These are phyloP conservation scores for Anguilla megastoma DNA, from an alignment of 2,797 vertebrate species.

Conservation along the genomic window DNA sequence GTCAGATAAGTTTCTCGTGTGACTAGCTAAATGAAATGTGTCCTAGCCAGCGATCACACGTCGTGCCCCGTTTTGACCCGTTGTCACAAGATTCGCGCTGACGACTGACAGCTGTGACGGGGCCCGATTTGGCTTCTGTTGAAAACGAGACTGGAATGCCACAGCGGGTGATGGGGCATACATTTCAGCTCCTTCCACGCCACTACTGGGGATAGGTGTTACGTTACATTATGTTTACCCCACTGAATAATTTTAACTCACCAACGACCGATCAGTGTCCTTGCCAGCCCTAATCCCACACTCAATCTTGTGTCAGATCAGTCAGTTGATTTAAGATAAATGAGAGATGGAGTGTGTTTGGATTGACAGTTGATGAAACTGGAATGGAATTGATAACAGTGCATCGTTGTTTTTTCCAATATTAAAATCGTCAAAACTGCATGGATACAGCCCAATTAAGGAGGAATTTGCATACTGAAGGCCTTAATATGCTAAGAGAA, in stretches of 20 bases:
- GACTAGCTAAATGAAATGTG: not conserved
- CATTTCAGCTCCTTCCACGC: not conserved
- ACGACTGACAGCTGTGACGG: constrained; percentile 68
- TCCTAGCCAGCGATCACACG: not conserved
- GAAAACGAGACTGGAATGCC: constrained; percentile 2
- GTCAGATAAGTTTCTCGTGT: not conserved
- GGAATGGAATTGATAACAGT: too few species aligned
- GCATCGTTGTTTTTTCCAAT: too few species aligned
- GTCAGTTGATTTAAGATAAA: not conserved
- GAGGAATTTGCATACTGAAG: not conserved
- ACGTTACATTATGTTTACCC: not conserved
- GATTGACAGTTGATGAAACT: not conserved
- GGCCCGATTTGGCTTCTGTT: constrained; percentile 44
- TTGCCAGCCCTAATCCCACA: not conserved
- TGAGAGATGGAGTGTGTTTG: not conserved
- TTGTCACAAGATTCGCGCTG: constrained; percentile 40
- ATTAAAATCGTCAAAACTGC: too few species aligned
- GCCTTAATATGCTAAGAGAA: not conserved
- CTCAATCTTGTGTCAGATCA: not conserved
- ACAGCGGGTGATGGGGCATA: constrained; percentile 12
- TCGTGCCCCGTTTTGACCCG: constrained; percentile 5
- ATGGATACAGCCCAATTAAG: not conserved
- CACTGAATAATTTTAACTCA: not conserved
- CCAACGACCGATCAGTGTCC: not conserved
- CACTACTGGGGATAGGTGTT: not conserved